Evolutionary conservation across 2,888 invertebrate genomes (phyloP), one percentile per base, ranked within the genome.

Genomic region (Hyposoter didymator): DNA sequence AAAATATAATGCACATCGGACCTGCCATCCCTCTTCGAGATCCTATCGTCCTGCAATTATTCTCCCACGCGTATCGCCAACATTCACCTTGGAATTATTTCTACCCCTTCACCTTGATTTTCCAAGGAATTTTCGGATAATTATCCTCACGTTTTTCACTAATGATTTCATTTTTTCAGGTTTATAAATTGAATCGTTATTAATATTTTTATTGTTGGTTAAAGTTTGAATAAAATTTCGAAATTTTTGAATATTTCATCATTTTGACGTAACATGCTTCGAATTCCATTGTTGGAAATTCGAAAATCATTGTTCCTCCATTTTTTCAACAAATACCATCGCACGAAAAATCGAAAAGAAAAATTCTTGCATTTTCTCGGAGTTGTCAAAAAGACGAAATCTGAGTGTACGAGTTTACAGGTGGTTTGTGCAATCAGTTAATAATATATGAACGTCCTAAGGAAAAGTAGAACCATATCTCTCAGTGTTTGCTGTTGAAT

Each of bases 41-140:
- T 82, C 64, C 28, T 82, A 82, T 85, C 82, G 55, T 43, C 4
- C n/a, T n/a, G 64, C 78, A 82, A 85, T 85, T 85, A 85, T 82
- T 84, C 73, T 67, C 55, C 28, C 39, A 59, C 47, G 19, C 47
- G 32, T 28, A 45, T 17, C 45, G 45, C 43, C 28, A n/a, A 43
- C 39, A 64, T 67, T 78, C 52, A 74, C 70, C 85, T 82, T 85
- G 78, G 69, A 78, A 59, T 66, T 22, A 75, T 49, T 70, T 47
- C 28, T 17, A 19, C 17, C 43, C 49, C 22, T 12, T 67, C 7
- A 32, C 14, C 3, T n/a, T 8, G 75, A 64, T 32, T 74, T 80
- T 32, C 28, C 45, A 52, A 19, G 52, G 32, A 35, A 35, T 52
- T 32, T 72, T 67, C 12, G 19, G n/a, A 49, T 35, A 52, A 52